Percentiles rank a stretch among this genome's conserved stretches.
These are phyloP conservation scores for Heliconius erato DNA, from an alignment of 2,888 invertebrate genomes.

Conservation along the genomic window DNA sequence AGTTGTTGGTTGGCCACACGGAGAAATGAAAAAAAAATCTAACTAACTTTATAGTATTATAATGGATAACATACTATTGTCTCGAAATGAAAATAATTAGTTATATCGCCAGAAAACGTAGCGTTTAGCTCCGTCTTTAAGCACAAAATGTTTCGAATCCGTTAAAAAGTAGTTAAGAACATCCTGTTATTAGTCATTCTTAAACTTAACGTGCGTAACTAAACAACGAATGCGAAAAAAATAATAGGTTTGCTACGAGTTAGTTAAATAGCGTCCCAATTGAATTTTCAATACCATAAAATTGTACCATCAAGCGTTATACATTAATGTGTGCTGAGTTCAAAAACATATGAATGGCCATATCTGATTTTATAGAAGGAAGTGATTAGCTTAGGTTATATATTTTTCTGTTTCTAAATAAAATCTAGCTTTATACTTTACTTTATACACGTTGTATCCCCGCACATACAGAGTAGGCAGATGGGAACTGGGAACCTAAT, in stretches of 20 bases:
- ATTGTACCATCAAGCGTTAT: constrained; percentile 2
- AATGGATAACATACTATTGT: too few relatives aligned
- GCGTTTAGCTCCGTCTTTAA: too few relatives aligned
- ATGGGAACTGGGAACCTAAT: too few relatives aligned
- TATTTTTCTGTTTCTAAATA: neutral
- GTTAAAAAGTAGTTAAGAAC: neutral
- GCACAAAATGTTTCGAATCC: too few relatives aligned
- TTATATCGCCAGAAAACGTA: too few relatives aligned
- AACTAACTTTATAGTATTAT: too few relatives aligned
- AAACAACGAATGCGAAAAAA: neutral
- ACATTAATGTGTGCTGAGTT: constrained; percentile 45
- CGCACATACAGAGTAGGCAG: too few relatives aligned
- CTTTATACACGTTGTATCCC: too few relatives aligned
- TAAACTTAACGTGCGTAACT: neutral
- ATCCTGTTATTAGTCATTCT: constrained; percentile 4
- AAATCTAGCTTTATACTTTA: neutral
- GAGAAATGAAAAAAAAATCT: too few relatives aligned
- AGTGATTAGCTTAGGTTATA: neutral
- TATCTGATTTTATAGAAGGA: constrained; percentile 19
- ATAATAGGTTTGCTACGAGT: constrained; percentile 11
- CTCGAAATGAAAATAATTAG: too few relatives aligned
- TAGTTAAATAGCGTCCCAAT: constrained; percentile 37
- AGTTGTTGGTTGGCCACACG: too few relatives aligned
- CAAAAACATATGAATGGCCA: constrained; percentile 54
- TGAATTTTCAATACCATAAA: constrained; percentile 49